Conservation (phyloP, 2,888 invertebrate species). For the Chymomyza amoena region DNA sequence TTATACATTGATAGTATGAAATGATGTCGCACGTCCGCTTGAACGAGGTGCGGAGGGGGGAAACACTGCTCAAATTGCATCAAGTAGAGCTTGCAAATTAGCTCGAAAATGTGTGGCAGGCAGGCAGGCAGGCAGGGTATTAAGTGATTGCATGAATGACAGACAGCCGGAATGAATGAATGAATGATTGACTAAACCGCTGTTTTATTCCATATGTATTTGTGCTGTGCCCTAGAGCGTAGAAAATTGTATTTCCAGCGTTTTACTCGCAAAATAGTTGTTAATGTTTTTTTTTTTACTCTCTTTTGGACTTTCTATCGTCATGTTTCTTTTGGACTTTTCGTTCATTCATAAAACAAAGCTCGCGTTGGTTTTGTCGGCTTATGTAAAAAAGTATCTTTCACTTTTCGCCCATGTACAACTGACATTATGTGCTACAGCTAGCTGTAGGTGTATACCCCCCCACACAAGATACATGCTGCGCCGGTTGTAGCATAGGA, state of each 20-base stretch:
- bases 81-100: conserved; percentile 45
- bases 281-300: conserved; percentile 5
- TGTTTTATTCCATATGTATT: not conserved
- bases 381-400: conserved; percentile 53
- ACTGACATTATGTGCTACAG: not conserved
- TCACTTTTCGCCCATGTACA: conserved; percentile 37
- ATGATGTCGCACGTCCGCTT: conserved; percentile 41
- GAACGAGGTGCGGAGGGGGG: not conserved
- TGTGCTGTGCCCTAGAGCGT: not conserved
- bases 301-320: conserved; percentile 36
- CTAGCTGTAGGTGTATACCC: not conserved
- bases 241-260: not conserved
- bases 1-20: conserved; percentile 4
- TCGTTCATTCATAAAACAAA: conserved; percentile 64
- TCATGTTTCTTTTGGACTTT: conserved; percentile 32
- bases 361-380: conserved; percentile 38
- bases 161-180: not conserved
- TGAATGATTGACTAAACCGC: conserved; percentile 12
- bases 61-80: conserved; percentile 38
- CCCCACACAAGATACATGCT: not conserved
- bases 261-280: not conserved
- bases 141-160: conserved; percentile 58
- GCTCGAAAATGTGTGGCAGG: conserved; percentile 40
- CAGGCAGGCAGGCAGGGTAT: conserved; percentile 45
- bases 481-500: not conserved